Base-by-base conservation (phyloP, 2,888 invertebrate genomes). In the Apodemia hepburni region DNA sequence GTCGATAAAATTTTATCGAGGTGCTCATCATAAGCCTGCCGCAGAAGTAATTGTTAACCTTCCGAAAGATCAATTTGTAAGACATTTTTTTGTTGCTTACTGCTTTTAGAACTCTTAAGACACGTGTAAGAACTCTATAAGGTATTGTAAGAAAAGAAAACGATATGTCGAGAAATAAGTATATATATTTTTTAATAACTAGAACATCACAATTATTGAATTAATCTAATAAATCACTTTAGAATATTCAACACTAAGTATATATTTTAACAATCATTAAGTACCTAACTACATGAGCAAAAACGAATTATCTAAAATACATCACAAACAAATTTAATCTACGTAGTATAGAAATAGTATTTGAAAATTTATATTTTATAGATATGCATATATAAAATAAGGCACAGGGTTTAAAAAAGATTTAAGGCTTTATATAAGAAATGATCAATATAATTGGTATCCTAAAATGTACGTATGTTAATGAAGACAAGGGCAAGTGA, bases 131-230 rank as follows among this genome's bases (percentile, higher is more conserved):
- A 29, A 33, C 7, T 33, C 8, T 11, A 38, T 2, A 12, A 38
- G 38, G 38, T 2, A 12, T 38, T 38, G 38, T 11, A 38, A 12
- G 38, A 2, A 22, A 51, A 51, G 9, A 11, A 51, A 51, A 51
- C 2, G 11, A 51, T 9, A 22, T 7, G 9, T 49, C 49, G 35
- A 61, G 61, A 61, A 61, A 57, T 42, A 61, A 45, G 58, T 58
- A 61, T 61, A 61, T 61, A 61, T 61, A 35, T 35, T 11, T 35
- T 61, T 61, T 42, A 57, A 61, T 38, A 58, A 58, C 58, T 45
- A 59, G n/a, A 59, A 58, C 58, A 61, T 61, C 61, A 61, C 61
- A 61, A 61, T 51, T 18, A 17, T 49, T 22, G 51, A 51, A 51
- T 51, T 51, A 22, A 51, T 35, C 18, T 38, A 58, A 35, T 58